phyloP scores from a whole-genome alignment of 2,888 invertebrate genomes.

The Euplagia quadripunctaria region DNA sequence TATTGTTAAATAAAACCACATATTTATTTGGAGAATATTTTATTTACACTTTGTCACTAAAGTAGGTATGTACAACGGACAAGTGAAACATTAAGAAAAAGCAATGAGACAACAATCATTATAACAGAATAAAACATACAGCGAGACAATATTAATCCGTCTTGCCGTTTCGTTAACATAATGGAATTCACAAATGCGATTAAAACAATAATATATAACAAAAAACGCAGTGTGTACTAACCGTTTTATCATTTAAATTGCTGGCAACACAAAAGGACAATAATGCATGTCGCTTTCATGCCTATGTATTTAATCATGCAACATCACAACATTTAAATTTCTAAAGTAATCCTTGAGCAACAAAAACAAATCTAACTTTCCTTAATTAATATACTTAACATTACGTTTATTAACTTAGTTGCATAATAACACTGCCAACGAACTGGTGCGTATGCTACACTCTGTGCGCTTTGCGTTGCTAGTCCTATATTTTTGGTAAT shows the following conservation, averaged over 20 bases:
- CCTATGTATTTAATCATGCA: constrained; percentile 33
- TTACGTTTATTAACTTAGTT: constrained; percentile 56
- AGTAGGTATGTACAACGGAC: constrained; percentile 77
- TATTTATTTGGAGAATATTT: constrained; percentile 81
- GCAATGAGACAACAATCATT: constrained; percentile 56
- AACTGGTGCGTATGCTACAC: constrained; percentile 3
- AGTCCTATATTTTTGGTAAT: not conserved
- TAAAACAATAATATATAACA: constrained; percentile 43
- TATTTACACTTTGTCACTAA: constrained; percentile 83
- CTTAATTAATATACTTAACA: constrained; percentile 56
- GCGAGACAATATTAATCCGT: not conserved
- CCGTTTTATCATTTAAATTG: constrained; percentile 20
- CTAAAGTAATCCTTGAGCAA: constrained; percentile 58
- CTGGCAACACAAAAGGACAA: constrained; percentile 26
- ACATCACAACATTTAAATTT: constrained; percentile 59
- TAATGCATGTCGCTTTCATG: constrained; percentile 28
- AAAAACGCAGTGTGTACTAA: constrained; percentile 32
- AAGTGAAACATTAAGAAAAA: constrained; percentile 65
- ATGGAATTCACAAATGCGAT: constrained; percentile 25
- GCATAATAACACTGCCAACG: constrained; percentile 39
- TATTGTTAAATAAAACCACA: constrained; percentile 73
- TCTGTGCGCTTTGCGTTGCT: not conserved
- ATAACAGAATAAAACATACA: constrained; percentile 28
- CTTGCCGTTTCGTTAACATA: constrained; percentile 33
- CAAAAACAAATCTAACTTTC: constrained; percentile 65